Evolutionary conservation across 2,797 vertebrate species (phyloP), one percentile per base, ranked within the genome.

Genomic region (Anomalospiza imberbis): DNA sequence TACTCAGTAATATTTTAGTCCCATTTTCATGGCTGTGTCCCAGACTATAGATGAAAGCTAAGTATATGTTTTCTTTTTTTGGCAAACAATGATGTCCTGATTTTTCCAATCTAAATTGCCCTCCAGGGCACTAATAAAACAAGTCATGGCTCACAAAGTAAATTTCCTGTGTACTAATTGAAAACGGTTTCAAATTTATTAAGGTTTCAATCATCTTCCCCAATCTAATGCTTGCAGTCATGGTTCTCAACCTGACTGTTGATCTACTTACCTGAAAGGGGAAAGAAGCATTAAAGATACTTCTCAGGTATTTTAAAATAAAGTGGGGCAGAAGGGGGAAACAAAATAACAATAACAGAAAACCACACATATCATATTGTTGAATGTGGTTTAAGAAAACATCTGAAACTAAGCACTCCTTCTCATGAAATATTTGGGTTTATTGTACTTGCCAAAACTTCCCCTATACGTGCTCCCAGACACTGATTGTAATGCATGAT

Each of bases 111-210:
- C 97, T 96, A 74, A 96, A 77, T 94, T 93, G 48, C 72, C 81
- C 95, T 91, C 92, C 51, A 93, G 77, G 84, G 66, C 70, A 96
- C 85, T 75, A 97, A 94, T 97, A 97, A 97, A 97, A 96, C 45
- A 65, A 96, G 83, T 91, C 83, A 92, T 94, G 51, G 82, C 93
- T 94, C 88, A 95, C 53, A 94, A 96, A 96, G 78, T 96, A 86
- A 95, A 96, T 97, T 97, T 97, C 94, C 92, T 96, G 89, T 91
- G 86, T 94, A 92, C 83, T 95, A 96, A 97, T 91, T 97, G 95
- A 96, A 97, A 93, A 96, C 61, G 73, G 76, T 93, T 97, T 86
- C 88, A 95, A 92, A 94, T 96, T 91, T 96, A 91, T 96, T 91
- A 94, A 94, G 16, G 58, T 58, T 96, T 96, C 85, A 81, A 94